These are phyloP conservation scores for Falco cherrug DNA, from an alignment of 2,797 vertebrate species.

Conservation along the genomic window DNA sequence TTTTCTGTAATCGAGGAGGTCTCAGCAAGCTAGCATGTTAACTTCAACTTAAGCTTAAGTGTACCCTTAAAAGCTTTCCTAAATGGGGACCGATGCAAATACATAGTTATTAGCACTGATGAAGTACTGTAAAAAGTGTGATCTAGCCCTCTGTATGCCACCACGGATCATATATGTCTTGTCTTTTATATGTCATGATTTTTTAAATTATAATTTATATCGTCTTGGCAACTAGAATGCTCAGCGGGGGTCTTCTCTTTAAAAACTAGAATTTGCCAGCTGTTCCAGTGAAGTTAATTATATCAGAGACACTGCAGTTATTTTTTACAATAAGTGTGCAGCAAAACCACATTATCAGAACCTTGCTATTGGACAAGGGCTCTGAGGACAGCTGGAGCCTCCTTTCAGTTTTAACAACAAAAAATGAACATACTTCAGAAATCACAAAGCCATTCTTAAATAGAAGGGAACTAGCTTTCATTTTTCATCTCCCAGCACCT, in stretches of 20 bases:
- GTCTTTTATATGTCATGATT: background rate
- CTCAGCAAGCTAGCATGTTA: background rate
- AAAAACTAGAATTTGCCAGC: background rate
- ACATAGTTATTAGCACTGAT: background rate
- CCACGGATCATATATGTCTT: background rate
- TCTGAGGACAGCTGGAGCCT: background rate
- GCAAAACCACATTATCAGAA: background rate
- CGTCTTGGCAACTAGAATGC: background rate
- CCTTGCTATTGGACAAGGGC: slow-evolving; percentile 2
- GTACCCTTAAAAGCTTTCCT: background rate
- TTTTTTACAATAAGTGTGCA: slow-evolving; percentile 18
- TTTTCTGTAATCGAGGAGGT: background rate
- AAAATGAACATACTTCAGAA: slow-evolving; percentile 10
- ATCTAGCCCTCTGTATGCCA: background rate
- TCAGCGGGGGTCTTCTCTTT: background rate
- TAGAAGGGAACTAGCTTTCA: background rate
- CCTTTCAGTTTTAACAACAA: slow-evolving; percentile 12
- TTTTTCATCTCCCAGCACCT: background rate
- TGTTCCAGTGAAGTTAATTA: slow-evolving; percentile 24
- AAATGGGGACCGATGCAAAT: background rate
- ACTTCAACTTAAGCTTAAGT: background rate
- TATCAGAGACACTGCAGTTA: background rate
- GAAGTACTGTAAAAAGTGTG: background rate
- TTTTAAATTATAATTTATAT: slow-evolving; percentile 1
- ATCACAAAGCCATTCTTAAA: background rate